Percentiles rank a stretch among this genome's conserved stretches.
Evolutionary conservation across 1,140 invertebrate species (phyloP).

Genomic region (Cyrtorhinus lividipennis): DNA sequence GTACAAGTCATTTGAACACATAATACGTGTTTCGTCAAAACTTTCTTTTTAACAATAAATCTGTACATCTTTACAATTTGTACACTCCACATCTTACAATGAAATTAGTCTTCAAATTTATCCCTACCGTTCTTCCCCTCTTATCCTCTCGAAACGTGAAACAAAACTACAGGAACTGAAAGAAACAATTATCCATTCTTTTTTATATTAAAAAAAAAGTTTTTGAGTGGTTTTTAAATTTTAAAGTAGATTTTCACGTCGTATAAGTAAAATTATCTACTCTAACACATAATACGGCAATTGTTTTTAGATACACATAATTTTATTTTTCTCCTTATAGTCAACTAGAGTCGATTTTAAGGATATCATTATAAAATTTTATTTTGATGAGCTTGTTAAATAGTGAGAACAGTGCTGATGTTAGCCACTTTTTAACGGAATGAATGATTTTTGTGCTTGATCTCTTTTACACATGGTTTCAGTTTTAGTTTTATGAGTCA

Average conservation of each 20-base stretch:
- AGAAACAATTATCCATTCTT: too few species aligned
- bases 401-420: too few species aligned
- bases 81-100: background rate
- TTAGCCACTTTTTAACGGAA: too few species aligned
- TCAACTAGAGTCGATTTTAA: background rate
- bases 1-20: background rate
- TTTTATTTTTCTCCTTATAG: background rate
- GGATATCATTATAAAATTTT: background rate
- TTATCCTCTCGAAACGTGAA: background rate
- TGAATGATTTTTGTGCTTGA: too few species aligned
- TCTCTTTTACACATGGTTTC: too few species aligned
- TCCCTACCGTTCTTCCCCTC: background rate
- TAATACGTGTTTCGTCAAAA: background rate
- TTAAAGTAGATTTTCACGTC: background rate
- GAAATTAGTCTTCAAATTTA: background rate
- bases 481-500: too few species aligned
- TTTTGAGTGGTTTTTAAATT: too few species aligned
- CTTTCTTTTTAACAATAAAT: background rate
- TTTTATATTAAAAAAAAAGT: too few species aligned
- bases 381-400: background rate
- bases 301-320: background rate
- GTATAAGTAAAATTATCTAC: background rate
- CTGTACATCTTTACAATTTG: conserved; percentile 10
- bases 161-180: background rate
- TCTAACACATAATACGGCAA: background rate